Evolutionary conservation across 1,140 invertebrate species (phyloP), one percentile per base, ranked within the genome.

Genomic region (Bombus superbus): DNA sequence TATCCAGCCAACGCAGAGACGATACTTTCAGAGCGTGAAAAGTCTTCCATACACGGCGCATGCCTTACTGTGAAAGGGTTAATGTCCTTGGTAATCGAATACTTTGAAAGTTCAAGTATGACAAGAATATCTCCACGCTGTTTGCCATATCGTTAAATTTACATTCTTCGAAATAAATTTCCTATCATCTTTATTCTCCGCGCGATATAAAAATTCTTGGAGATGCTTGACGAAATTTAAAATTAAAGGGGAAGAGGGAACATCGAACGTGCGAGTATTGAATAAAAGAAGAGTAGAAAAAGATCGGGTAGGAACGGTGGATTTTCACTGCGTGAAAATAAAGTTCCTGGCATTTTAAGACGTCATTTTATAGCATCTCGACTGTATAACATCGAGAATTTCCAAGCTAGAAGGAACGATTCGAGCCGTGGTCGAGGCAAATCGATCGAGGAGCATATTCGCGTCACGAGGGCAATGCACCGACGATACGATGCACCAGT

Each of bases 391-490:
- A 64, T 11, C 28, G 78, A 75, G 84, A 74, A 85, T 81, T 75
- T 72, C 62, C 69, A 75, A 81, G 71, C 79, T 42, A 32, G 42
- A 42, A 71, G 71, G 71, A 81, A 81, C 79, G 79, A 85, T 85
- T 81, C 78, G 84, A 66, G 79, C 71, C 28, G 84, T 72, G 84
- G 78, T 74, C 69, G 84, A 81, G 79, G 78, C 78, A 82, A 89
- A 89, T 89, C 88, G 88, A 89, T 89, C 88, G 88, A 89, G 73
- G 74, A 88, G 88, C 85, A 89, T 85, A 82, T 89, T 86, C 88
- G 84, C 88, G 81, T 81, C 88, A 89, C 76, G 88, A 86, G 88
- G 88, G 88, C 88, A 89, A 89, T 89, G 88, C 88, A 89, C 88
- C 80, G 87, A 78, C 87, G 84, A 89, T 89, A 89, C 88, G 83